Base-by-base conservation (phyloP, 2,888 invertebrate species). In the Lepidocyrtinus sp. region DNA sequence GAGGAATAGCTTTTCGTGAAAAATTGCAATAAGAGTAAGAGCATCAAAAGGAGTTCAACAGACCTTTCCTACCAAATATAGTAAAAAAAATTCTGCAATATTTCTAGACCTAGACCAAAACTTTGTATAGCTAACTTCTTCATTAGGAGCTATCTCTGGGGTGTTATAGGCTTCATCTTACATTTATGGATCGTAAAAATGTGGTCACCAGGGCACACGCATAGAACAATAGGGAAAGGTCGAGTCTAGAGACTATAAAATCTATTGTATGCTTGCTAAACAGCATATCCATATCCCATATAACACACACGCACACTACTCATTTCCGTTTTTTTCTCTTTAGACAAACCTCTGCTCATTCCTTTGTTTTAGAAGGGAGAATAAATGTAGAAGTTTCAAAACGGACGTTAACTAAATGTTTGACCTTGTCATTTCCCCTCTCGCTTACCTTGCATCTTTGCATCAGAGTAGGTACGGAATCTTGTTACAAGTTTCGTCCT, bases 121-220 rank as follows among this genome's bases (percentile, higher is more conserved):
- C n/a, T n/a, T n/a, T n/a, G n/a, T n/a, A n/a, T n/a, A n/a, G n/a
- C n/a, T n/a, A n/a, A n/a, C n/a, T n/a, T n/a, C n/a, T n/a, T n/a
- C n/a, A n/a, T n/a, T n/a, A n/a, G n/a, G 50, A 12, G 5, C 2
- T 50, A 50, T 17, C 12, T 7, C 36, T 36, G 22, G 26, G 27
- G 22, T 26, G 17, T 26, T n/a, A 19, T 69, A 59, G 70, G 12
- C 19, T 70, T 70, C 19, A 26, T 46, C 36, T 59, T 64, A 59
- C 63, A 50, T 79, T 79, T 79, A 79, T 79, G 79, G 79, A 74
- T 80, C 75, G 80, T 80, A 80, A 80, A n/a, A 80, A 74, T 80
- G 80, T 80, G 80, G 80, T 80, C 80, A 80, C 75, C 75, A 67
- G 80, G 80, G 75, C 80, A 80, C 74, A 74, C 69, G 68, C n/a